phyloP scores from a whole-genome alignment of 2,888 invertebrate genomes.

The Drosophila acutilabella region DNA sequence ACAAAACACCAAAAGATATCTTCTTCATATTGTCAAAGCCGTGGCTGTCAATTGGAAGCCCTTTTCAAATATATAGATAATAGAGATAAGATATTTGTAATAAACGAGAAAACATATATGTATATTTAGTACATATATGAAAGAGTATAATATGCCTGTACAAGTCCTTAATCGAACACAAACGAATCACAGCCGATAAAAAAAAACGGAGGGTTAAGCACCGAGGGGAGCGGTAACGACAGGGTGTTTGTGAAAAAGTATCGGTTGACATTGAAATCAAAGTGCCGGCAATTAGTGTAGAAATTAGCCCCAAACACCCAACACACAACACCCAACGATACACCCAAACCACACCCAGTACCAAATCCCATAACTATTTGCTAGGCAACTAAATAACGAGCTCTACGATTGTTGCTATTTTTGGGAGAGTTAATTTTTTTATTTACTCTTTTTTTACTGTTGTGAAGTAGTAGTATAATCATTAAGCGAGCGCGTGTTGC shows the following conservation, averaged over 20 bases:
- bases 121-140: neutral
- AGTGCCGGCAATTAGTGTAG: conserved; percentile 49
- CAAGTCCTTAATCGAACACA: conserved; percentile 4
- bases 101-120: neutral
- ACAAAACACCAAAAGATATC: too few species aligned
- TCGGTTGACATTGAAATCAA: conserved; percentile 40
- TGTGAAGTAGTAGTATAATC: conserved; percentile 17
- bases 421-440: conserved; percentile 15
- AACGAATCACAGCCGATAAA: conserved; percentile 13
- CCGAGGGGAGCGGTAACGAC: neutral
- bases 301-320: neutral
- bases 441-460: too few species aligned
- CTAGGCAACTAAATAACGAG: conserved; percentile 44
- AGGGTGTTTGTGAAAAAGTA: conserved; percentile 4
- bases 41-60: conserved; percentile 8
- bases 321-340: neutral
- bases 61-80: conserved; percentile 8
- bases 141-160: conserved; percentile 1
- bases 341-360: neutral
- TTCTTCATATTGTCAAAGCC: too few species aligned
- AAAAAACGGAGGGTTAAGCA: neutral
- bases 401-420: conserved; percentile 18
- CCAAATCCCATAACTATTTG: neutral
- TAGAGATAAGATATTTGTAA: conserved; percentile 11
- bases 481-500: conserved; percentile 65